phyloP scores from a whole-genome alignment of 2,113 vertebrate genomes.

The Uria lomvia region DNA sequence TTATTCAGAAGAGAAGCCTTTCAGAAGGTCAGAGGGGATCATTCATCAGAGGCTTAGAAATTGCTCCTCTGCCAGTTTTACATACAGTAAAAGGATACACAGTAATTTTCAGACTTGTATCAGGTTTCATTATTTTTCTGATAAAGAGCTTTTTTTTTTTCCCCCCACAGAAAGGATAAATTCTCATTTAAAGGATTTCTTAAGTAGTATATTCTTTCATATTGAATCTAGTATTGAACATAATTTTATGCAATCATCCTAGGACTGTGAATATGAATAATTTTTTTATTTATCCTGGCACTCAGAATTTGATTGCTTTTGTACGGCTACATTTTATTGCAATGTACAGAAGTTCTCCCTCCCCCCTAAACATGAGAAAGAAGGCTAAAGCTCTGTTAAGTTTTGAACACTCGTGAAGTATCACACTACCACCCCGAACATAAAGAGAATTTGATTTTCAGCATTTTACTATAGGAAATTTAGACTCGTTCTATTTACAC shows the following conservation, averaged over 20 bases:
- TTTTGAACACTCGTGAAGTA: background rate
- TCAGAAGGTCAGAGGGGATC: background rate
- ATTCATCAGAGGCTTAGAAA: background rate
- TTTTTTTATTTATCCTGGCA: background rate
- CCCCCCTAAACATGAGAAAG: background rate
- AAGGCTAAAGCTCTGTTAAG: background rate
- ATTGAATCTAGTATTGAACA: background rate
- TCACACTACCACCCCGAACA: background rate
- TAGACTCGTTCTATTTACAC: background rate
- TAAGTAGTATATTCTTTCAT: background rate
- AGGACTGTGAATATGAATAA: background rate
- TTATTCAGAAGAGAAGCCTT: slow-evolving; percentile 6
- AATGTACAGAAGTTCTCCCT: background rate
- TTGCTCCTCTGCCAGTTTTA: background rate
- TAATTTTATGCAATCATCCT: background rate
- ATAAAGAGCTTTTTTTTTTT: background rate
- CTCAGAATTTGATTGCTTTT: background rate
- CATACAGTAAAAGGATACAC: background rate
- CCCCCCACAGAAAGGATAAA: background rate
- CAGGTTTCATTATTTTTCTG: background rate
- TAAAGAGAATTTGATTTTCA: background rate
- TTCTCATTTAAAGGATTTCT: background rate
- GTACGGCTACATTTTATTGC: background rate
- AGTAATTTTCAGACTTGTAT: background rate
- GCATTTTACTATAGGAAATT: background rate